Evolutionary conservation across 2,888 invertebrate genomes (phyloP).

Genomic region (Caenorhabditis wallacei): DNA sequence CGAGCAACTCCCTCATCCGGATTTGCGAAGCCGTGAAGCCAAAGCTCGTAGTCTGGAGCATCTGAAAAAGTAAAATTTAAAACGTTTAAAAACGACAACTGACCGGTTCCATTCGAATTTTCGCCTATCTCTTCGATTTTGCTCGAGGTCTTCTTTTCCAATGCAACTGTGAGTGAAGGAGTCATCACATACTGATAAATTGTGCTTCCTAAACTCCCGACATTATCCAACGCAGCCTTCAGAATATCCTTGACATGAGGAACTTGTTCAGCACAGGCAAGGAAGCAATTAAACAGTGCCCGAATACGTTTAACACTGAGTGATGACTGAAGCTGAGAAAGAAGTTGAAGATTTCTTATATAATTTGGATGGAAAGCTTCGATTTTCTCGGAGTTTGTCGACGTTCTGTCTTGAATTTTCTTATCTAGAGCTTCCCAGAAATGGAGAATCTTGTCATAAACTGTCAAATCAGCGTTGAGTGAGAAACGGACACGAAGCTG

Average conservation of each 20-base stretch:
- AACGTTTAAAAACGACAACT: too few species aligned
- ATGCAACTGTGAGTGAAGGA: slow-evolving; percentile 9
- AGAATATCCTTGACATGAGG: slow-evolving; percentile 35
- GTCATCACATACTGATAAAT: slow-evolving; percentile 49
- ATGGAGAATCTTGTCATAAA: slow-evolving; percentile 52
- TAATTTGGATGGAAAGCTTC: slow-evolving; percentile 15
- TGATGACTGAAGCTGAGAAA: slow-evolving; percentile 19
- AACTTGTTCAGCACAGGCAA: slow-evolving; percentile 32
- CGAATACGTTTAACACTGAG: slow-evolving; percentile 28
- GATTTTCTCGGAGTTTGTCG: background rate
- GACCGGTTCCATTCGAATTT: slow-evolving; percentile 16
- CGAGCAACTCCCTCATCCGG: slow-evolving; percentile 19
- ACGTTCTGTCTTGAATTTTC: slow-evolving; percentile 17
- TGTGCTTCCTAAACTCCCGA: slow-evolving; percentile 27
- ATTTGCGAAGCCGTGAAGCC: slow-evolving; percentile 29
- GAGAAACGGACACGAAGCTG: slow-evolving; percentile 35
- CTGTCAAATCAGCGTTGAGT: slow-evolving; percentile 45
- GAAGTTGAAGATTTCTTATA: slow-evolving; percentile 38
- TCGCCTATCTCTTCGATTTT: slow-evolving; percentile 51
- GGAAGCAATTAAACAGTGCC: background rate
- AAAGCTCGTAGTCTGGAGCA: slow-evolving; percentile 22
- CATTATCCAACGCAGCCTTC: slow-evolving; percentile 26
- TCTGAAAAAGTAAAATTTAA: slow-evolving; percentile 20
- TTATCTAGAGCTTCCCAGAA: slow-evolving; percentile 53
- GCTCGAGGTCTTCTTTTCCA: slow-evolving; percentile 6